Evolutionary conservation across 2,113 vertebrate species (phyloP).

Genomic region (Gasterosteus aculeatus): DNA sequence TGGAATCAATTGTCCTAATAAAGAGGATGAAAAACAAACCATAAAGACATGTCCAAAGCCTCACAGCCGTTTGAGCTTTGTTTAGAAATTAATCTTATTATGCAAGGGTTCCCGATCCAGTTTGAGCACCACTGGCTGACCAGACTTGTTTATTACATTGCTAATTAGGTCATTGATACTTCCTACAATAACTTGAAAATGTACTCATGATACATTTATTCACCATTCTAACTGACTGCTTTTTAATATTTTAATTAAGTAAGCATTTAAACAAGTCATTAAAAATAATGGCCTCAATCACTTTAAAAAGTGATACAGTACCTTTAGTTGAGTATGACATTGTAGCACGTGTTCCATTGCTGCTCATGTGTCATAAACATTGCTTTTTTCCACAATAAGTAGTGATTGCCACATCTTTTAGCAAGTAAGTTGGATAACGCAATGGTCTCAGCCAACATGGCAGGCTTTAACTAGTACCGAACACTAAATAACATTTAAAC

Average conservation of each 20-base stretch:
- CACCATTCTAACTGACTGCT: background rate
- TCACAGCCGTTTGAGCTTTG: no score
- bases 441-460: background rate
- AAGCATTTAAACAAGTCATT: background rate
- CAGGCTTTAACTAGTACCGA: background rate
- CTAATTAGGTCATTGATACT: no score
- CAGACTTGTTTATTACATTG: no score
- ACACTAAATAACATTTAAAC: background rate
- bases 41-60: no score
- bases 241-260: background rate
- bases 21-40: background rate
- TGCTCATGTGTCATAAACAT: background rate
- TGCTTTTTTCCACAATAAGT: background rate
- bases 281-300: background rate
- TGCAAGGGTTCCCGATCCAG: no score
- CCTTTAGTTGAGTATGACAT: background rate
- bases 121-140: no score
- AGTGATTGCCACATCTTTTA: background rate
- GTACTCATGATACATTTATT: background rate
- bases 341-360: background rate
- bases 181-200: no score
- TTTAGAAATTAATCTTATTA: no score
- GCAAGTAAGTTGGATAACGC: background rate
- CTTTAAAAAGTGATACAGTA: background rate
- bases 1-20: background rate